Conservation (phyloP, 2,888 invertebrate genomes). For the Myopa testacea region DNA sequence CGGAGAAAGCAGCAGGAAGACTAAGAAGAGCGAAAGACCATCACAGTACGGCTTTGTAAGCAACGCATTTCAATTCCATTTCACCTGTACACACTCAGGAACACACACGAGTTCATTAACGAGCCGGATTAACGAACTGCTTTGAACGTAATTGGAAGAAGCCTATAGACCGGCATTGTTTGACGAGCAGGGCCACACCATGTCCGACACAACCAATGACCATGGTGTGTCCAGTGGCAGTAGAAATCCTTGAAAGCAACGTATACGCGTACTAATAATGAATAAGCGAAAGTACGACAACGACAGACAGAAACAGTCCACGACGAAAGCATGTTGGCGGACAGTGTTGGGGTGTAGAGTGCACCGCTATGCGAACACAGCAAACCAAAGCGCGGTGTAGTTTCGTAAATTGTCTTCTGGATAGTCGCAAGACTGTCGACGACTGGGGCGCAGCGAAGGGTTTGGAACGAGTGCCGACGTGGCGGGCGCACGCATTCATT, state of each 20-base stretch:
- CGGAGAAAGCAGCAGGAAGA: no score
- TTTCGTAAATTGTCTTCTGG: conserved; percentile 19
- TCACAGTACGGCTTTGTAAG: neutral
- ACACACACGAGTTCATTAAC: neutral
- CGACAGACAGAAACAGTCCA: neutral
- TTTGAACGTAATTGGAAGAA: neutral
- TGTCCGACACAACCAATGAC: neutral
- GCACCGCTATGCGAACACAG: neutral
- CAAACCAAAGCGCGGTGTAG: neutral
- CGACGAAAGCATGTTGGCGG: neutral
- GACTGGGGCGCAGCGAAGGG: conserved; percentile 12
- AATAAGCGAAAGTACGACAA: conserved; percentile 18
- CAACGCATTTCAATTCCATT: neutral
- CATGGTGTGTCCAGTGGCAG: neutral
- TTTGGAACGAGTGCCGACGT: neutral
- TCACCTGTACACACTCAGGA: neutral
- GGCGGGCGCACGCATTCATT: conserved; percentile 1
- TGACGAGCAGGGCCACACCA: neutral
- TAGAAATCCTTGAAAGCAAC: neutral
- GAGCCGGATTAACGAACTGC: no score
- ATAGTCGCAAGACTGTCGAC: conserved; percentile 1
- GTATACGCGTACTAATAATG: conserved; percentile 23
- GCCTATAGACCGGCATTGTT: neutral
- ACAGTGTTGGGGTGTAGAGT: neutral
- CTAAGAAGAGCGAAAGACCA: no score